Percentiles rank a stretch among this genome's conserved stretches.
Conservation (phyloP, 2,888 invertebrate genomes). For the Phorcus lineatus region DNA sequence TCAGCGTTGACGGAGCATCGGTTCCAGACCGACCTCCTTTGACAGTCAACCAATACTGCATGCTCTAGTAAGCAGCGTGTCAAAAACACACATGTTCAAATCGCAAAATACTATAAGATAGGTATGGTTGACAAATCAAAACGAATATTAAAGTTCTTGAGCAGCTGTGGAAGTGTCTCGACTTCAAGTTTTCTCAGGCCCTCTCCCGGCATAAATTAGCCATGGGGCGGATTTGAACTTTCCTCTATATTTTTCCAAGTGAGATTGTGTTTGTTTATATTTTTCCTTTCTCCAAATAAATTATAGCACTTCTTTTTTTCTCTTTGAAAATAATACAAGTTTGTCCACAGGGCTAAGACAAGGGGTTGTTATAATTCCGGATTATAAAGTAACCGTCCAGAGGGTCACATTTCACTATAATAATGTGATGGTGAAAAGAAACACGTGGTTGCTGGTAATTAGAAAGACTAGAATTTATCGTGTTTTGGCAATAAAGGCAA, state of each 20-base stretch:
- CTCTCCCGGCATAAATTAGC: neutral
- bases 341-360: neutral
- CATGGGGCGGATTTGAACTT: neutral
- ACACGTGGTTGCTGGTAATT: neutral
- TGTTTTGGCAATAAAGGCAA: neutral
- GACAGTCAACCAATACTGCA: neutral
- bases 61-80: neutral
- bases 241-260: neutral
- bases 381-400: neutral
- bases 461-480: neutral
- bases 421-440: neutral
- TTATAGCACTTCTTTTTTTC: neutral
- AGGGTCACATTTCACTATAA: neutral
- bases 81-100: conserved; percentile 4
- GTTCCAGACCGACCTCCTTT: neutral
- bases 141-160: neutral
- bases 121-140: neutral
- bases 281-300: neutral
- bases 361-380: neutral
- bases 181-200: neutral
- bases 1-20: neutral
- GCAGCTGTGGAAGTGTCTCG: neutral
- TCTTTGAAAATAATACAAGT: conserved; percentile 1
- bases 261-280: neutral
- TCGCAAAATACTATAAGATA: neutral